Percentiles rank a stretch among this genome's conserved stretches.
These are phyloP conservation scores for Tretioscincus oriximinensis DNA, from an alignment of 2,113 vertebrate genomes.

Conservation along the genomic window DNA sequence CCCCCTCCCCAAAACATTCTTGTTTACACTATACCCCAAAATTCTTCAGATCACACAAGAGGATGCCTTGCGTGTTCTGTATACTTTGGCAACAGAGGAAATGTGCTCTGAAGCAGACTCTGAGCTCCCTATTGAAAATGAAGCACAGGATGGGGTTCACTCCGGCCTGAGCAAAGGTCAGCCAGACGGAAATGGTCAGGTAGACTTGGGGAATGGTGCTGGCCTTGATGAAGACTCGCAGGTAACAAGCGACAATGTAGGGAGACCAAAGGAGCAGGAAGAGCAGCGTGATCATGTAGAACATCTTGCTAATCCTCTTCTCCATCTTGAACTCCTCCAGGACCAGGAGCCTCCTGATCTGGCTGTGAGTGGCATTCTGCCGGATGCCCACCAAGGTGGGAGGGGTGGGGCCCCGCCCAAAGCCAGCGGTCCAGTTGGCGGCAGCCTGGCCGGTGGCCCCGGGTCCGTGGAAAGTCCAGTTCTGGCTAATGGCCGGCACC, in stretches of 20 bases:
- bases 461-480: conserved; percentile 96
- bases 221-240: conserved; percentile 87
- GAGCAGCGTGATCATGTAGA: conserved; percentile 92
- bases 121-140: conserved; percentile 92
- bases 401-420: conserved; percentile 91
- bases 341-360: conserved; percentile 89
- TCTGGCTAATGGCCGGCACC: conserved; percentile 94
- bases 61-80: conserved; percentile 84
- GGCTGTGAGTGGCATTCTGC: conserved; percentile 80
- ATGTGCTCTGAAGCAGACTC: conserved; percentile 86
- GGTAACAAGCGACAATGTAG: conserved; percentile 91
- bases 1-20: too few species aligned
- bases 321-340: conserved; percentile 96
- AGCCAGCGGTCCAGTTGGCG: conserved; percentile 96
- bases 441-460: conserved; percentile 94
- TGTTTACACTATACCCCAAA: conserved; percentile 59
- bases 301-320: conserved; percentile 96
- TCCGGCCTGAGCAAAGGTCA: conserved; percentile 93
- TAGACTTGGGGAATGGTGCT: conserved; percentile 86
- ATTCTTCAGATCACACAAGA: conserved; percentile 85
- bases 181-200: conserved; percentile 91
- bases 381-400: conserved; percentile 93
- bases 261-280: conserved; percentile 94
- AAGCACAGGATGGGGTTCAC: conserved; percentile 94
- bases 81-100: conserved; percentile 88